Evolutionary conservation across 2,113 vertebrate species (phyloP), one percentile per base, ranked within the genome.

Genomic region (Todiramphus chloris): DNA sequence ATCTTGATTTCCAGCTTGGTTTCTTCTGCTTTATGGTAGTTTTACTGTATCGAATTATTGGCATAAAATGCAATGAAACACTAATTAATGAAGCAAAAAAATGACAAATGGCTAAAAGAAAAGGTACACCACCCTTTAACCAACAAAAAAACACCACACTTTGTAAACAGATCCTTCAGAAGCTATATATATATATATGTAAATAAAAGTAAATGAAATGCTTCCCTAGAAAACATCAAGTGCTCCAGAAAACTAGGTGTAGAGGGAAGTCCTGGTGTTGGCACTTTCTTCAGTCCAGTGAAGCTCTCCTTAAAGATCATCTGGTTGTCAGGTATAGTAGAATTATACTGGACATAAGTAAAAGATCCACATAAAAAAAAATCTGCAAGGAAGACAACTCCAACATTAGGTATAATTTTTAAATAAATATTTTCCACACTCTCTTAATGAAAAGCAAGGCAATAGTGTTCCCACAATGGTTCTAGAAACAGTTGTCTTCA

Each of bases 381-480:
- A 13, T 4, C 39, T 35, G 15, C 5, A 14, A 83, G 31, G 13
- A 87, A 8, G 5, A 4, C 62, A 77, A 33, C 7, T 2, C 4
- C 2, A 3, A 56, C 4, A 55, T 21, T n/a, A 70, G 4, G 12
- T n/a, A 30, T 43, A 44, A 41, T 25, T 68, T 64, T 68, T 31
- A 60, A 66, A 58, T 8, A 33, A 48, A 41, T 33, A 20, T 18
- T 53, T 55, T 14, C 16, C 68, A 1, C 3, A 7, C 10, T 46
- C 24, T 69, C 9, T 27, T 63, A 55, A 50, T 14, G 44, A 35
- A 58, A 85, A 63, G 9, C 21, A 70, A 74, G 25, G 9, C 12
- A 50, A 4, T 1, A 50, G 4, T 16, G 3, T 3, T 72, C 30
- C 13, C 16, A n/a, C 2, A 6, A 37, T 9, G 1, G 7, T 37